Base-by-base conservation (phyloP, 2,888 invertebrate genomes). In the Achlya flavicornis region DNA sequence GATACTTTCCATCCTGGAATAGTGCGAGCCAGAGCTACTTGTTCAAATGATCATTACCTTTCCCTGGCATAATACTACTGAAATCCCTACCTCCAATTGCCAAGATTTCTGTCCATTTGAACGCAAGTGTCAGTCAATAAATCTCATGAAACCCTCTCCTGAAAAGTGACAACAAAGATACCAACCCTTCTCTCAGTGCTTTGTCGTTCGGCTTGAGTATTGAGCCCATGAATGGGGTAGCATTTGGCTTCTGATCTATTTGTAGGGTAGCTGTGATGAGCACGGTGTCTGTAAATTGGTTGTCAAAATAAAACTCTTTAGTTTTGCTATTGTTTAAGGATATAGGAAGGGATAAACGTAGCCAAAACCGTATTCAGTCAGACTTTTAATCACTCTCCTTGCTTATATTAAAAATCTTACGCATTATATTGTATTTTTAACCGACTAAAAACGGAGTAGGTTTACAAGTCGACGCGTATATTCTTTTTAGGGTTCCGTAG, bases 41-140 rank as follows among this genome's bases (percentile, higher is more conserved):
- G 8, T 10, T 10, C 10, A 38, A 10, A 38, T 10, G 38, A 7
- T 1, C 38, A 10, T 38, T 38, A 7, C 38, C 4, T 38, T 38
- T 38, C 10, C 8, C 38, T 8, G 3, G 38, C 38, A 38, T 8
- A 38, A 48, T n/a, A 48, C 14, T 16, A 16, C 48, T 10, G 10
- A 10, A 10, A 53, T 19, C 19, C 16, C n/a, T 16, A 19, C 11
- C 10, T 53, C 53, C 10, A 19, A 19, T 53, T 53, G 53, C 16
- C 48, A 7, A 1, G 14, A 46, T 3, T n/a, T 46, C n/a, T 46
- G 16, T 16, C 16, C 48, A 16, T 16, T 16, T 48, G 48, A 48
- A 48, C 48, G 48, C 48, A 48, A 48, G 48, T 48, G 48, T 16
- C 48, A 16, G 48, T 48, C 48, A 48, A 48, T 48, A 48, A 48